phyloP scores from a whole-genome alignment of 2,888 invertebrate genomes.

The Troglohyphantes excavatus region DNA sequence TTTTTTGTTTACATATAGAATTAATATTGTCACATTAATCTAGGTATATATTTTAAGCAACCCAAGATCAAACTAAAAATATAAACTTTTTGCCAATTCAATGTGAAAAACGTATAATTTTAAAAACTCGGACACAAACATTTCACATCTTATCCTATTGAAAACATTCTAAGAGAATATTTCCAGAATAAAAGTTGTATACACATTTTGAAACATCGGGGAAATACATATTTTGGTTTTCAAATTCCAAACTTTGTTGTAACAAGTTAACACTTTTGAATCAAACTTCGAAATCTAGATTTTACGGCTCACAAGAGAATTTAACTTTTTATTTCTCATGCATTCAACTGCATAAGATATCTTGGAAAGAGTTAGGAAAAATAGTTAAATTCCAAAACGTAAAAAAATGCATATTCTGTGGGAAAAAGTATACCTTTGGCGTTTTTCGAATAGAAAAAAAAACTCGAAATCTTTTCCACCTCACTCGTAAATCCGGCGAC shows the following conservation, averaged over 20 bases:
- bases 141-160: no score
- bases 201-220: no score
- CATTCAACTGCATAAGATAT: background rate
- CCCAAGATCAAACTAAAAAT: no score
- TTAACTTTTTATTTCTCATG: background rate
- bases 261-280: background rate
- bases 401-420: background rate
- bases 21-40: no score
- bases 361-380: background rate
- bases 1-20: no score
- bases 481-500: slow-evolving; percentile 27
- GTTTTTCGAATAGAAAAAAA: slow-evolving; percentile 2
- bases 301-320: background rate
- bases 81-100: no score
- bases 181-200: no score
- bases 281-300: background rate
- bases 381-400: background rate
- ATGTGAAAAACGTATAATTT: no score
- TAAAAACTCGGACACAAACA: no score
- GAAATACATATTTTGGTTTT: no score
- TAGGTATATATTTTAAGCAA: no score
- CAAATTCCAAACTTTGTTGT: background rate
- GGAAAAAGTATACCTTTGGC: background rate
- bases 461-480: slow-evolving; percentile 23
- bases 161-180: no score